phyloP scores from a whole-genome alignment of 30 jellyfish, hydroid and myxozoan species.

The Aurelia aurita complex sp. Pacific region DNA sequence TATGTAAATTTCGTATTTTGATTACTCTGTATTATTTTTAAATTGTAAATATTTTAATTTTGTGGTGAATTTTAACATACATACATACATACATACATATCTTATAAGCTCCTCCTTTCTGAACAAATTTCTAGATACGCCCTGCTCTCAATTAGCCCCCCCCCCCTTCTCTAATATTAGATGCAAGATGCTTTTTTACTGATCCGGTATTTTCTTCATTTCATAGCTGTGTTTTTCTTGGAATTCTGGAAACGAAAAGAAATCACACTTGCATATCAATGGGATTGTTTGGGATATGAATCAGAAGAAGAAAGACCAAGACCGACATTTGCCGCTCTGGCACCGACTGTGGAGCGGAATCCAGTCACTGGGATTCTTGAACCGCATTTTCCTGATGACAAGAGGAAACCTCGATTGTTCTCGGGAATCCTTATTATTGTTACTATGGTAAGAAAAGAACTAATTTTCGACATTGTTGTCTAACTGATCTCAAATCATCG shows the following conservation, averaged over 20 bases:
- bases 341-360: constrained; percentile 98
- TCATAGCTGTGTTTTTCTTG: constrained; percentile 93
- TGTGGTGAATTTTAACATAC: too few species aligned
- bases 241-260: constrained; percentile 99
- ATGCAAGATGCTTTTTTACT: not conserved
- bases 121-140: too few species aligned
- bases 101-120: too few species aligned
- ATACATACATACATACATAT: too few species aligned
- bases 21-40: too few species aligned
- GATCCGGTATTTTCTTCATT: not conserved
- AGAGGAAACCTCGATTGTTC: constrained; percentile 88
- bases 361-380: constrained; percentile 98
- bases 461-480: too few species aligned
- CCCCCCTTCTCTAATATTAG: too few species aligned
- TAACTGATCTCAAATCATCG: too few species aligned
- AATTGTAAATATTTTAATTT: too few species aligned
- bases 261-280: constrained; percentile 96
- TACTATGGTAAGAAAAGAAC: constrained; percentile 77
- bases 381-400: constrained; percentile 97
- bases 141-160: too few species aligned
- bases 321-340: constrained; percentile 99
- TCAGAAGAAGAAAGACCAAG: constrained; percentile 98
- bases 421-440: constrained; percentile 93
- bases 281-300: constrained; percentile 99
- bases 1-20: too few species aligned